These are phyloP conservation scores for Lomographa bimaculata DNA, from an alignment of 2,888 invertebrate genomes.

Conservation along the genomic window DNA sequence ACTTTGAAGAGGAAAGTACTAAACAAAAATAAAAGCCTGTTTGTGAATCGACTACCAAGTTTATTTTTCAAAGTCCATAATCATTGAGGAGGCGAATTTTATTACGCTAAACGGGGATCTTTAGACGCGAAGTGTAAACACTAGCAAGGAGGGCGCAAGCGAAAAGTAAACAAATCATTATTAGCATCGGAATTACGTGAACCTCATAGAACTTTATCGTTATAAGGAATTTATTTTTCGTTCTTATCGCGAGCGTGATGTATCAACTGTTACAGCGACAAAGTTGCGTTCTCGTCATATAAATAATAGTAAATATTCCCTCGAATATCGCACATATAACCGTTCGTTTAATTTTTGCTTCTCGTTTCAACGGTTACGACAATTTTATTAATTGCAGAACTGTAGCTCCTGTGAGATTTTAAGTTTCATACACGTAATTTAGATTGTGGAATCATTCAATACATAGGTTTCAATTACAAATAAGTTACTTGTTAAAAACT, in stretches of 20 bases:
- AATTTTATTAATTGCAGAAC: conserved; percentile 42
- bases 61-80: conserved; percentile 75
- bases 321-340: conserved; percentile 49
- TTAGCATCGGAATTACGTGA: conserved; percentile 25
- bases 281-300: conserved; percentile 4
- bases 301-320: conserved; percentile 38
- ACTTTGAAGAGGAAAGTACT: conserved; percentile 53
- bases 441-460: conserved; percentile 18
- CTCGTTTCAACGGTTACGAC: conserved; percentile 36
- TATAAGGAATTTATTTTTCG: no score
- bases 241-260: no score
- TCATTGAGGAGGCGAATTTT: conserved; percentile 69
- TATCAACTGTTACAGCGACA: no score
- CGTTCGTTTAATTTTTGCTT: conserved; percentile 51
- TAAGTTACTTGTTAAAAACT: no score
- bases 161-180: conserved; percentile 73
- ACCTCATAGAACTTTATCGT: conserved; percentile 17
- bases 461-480: conserved; percentile 16
- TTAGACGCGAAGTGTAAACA: conserved; percentile 65
- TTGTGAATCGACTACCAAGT: conserved; percentile 64
- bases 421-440: conserved; percentile 14
- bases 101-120: conserved; percentile 58
- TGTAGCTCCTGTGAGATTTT: conserved; percentile 20
- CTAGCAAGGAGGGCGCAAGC: conserved; percentile 55
- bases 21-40: conserved; percentile 70